A percentile compares a stretch with the other conserved stretches of the same genome.
phyloP scores from a whole-genome alignment of 2,888 invertebrate genomes.

The Ellobium chinense region DNA sequence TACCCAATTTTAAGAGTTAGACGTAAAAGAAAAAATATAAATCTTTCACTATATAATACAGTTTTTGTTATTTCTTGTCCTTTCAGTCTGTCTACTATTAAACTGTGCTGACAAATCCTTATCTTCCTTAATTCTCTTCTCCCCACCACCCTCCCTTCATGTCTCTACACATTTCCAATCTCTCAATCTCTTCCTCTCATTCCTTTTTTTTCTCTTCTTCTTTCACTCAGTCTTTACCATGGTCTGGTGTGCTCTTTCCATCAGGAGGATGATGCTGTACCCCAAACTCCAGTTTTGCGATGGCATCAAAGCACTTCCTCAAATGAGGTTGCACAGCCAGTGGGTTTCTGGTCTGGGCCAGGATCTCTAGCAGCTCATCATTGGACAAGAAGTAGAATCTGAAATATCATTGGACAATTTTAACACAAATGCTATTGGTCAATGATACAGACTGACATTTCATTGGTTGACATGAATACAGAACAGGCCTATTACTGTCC shows the following conservation, averaged over 20 bases:
- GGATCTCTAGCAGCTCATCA: constrained; percentile 92
- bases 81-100: too few species aligned
- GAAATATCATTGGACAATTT: constrained; percentile 35
- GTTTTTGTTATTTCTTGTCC: too few species aligned
- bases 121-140: too few species aligned
- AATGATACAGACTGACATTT: too few species aligned
- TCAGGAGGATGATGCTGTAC: constrained; percentile 63
- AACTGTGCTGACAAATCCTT: too few species aligned
- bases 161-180: not conserved
- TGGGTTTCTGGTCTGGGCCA: constrained; percentile 93
- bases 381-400: constrained; percentile 94
- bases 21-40: too few species aligned
- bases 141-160: not conserved
- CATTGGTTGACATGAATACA: too few species aligned
- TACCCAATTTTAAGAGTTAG: too few species aligned
- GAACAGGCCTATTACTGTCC: too few species aligned
- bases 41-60: too few species aligned
- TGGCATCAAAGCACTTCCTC: constrained; percentile 88
- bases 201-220: too few species aligned
- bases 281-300: constrained; percentile 79
- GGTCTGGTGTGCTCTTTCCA: constrained; percentile 66
- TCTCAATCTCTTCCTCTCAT: not conserved
- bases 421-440: not conserved
- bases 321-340: constrained; percentile 92
- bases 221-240: constrained; percentile 18